These are phyloP conservation scores for Allophyes oxyacanthae DNA, from an alignment of 2,888 invertebrate genomes.

Conservation along the genomic window DNA sequence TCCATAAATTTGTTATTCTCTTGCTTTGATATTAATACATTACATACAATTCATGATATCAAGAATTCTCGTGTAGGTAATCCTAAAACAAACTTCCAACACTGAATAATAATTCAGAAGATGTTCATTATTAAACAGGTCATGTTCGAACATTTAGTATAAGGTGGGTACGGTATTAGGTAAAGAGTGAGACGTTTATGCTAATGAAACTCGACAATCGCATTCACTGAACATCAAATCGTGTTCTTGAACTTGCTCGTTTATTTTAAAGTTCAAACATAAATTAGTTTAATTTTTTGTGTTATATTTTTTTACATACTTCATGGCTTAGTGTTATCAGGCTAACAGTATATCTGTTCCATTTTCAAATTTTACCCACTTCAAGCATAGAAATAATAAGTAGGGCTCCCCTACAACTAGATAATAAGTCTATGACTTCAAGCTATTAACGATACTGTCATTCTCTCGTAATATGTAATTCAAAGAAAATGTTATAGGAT, in stretches of 20 bases:
- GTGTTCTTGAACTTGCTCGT: constrained; percentile 18
- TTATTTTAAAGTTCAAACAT: constrained; percentile 1
- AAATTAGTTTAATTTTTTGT: background rate
- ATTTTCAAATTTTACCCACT: too few species aligned
- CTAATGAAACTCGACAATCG: constrained; percentile 52
- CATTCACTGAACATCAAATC: constrained; percentile 50
- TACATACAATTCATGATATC: background rate
- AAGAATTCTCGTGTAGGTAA: constrained; percentile 11
- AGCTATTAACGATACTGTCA: background rate
- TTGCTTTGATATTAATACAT: background rate
- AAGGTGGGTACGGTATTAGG: constrained; percentile 29
- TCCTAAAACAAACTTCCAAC: constrained; percentile 25
- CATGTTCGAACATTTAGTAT: constrained; percentile 60
- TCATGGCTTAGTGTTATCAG: too few species aligned
- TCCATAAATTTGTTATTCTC: background rate
- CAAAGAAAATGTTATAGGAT: too few species aligned
- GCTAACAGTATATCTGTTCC: too few species aligned
- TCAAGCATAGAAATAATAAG: too few species aligned
- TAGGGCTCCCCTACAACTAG: too few species aligned
- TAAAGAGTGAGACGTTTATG: constrained; percentile 50
- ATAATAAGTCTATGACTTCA: too few species aligned
- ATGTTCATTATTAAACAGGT: constrained; percentile 55
- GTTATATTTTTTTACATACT: too few species aligned
- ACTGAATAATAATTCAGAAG: constrained; percentile 47
- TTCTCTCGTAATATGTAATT: background rate